Evolutionary conservation across 2,888 invertebrate genomes (phyloP), one percentile per base, ranked within the genome.

Genomic region (Tuta absoluta): DNA sequence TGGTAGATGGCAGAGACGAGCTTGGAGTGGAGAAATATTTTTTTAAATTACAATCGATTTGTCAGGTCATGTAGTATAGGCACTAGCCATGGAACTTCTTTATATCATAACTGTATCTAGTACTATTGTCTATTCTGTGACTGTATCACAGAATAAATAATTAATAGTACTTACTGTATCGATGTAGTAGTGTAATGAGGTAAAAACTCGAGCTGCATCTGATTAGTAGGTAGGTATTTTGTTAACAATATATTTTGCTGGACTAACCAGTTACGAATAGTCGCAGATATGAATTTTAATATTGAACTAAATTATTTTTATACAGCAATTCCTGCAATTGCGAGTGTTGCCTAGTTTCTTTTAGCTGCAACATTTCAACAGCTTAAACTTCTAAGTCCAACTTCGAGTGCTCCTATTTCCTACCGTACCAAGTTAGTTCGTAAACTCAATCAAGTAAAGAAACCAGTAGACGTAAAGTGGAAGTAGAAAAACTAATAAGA

Each of bases 401-500:
- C 45, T 45, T 45, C 17, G 45, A 45, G 45, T 45, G 45, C 45
- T 45, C 45, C 45, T 45, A 45, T 45, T 45, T 17, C 45, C 45
- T 10, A 45, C 45, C 17, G n/a, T 45, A 45, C 45, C n/a, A 45
- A 45, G n/a, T 45, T 45, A 5, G 11, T 45, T 17, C 17, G 45
- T 17, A 45, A 45, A 45, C 45, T 45, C 17, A 45, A 45, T 45
- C 45, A 45, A 45, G 45, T 45, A 45, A 45, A 45, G 45, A 45
- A 45, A 45, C 45, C 45, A 45, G 45, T 45, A 45, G 45, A 45
- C 45, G n/a, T 45, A 45, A 45, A 45, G 45, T 45, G n/a, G 45
- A 45, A 45, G 45, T 17, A 45, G 45, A 71, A 73, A 74, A 77
- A 45, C 45, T 45, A 45, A 45, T 45, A 45, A 45, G 45, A 45